These are phyloP conservation scores for Metellina segmentata DNA, from an alignment of 2,888 invertebrate genomes.

Conservation along the genomic window DNA sequence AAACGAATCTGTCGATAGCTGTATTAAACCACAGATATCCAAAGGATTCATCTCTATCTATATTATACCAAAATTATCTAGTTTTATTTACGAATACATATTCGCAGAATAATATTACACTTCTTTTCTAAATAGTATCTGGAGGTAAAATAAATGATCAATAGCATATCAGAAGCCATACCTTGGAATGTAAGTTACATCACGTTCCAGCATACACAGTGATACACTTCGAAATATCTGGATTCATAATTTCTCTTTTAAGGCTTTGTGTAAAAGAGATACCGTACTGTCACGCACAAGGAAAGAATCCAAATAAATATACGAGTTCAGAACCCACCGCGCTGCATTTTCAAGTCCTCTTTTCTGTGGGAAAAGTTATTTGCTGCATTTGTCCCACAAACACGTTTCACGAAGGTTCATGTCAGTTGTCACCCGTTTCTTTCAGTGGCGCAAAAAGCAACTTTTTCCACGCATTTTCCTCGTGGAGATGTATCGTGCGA, in stretches of 20 bases:
- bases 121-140: too few relatives aligned
- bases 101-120: too few relatives aligned
- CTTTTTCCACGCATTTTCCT: slow-evolving; percentile 55
- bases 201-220: slow-evolving; percentile 12
- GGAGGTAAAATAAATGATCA: too few relatives aligned
- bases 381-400: slow-evolving; percentile 8
- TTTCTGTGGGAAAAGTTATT: background rate
- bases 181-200: background rate
- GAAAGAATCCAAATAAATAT: background rate
- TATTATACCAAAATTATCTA: too few relatives aligned
- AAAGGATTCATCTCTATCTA: too few relatives aligned
- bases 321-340: background rate
- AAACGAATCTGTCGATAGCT: too few relatives aligned
- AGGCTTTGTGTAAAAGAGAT: too few relatives aligned
- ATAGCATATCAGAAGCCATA: background rate
- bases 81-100: too few relatives aligned
- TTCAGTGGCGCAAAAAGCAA: slow-evolving; percentile 3
- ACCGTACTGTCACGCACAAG: background rate
- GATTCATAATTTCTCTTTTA: background rate
- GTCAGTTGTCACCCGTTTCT: slow-evolving; percentile 7
- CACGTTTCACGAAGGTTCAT: slow-evolving; percentile 40
- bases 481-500: slow-evolving; percentile 49
- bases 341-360: background rate
- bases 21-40: too few relatives aligned
- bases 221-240: background rate